These are phyloP conservation scores for Strix aluco DNA, from an alignment of 2,113 vertebrate genomes.

Conservation along the genomic window DNA sequence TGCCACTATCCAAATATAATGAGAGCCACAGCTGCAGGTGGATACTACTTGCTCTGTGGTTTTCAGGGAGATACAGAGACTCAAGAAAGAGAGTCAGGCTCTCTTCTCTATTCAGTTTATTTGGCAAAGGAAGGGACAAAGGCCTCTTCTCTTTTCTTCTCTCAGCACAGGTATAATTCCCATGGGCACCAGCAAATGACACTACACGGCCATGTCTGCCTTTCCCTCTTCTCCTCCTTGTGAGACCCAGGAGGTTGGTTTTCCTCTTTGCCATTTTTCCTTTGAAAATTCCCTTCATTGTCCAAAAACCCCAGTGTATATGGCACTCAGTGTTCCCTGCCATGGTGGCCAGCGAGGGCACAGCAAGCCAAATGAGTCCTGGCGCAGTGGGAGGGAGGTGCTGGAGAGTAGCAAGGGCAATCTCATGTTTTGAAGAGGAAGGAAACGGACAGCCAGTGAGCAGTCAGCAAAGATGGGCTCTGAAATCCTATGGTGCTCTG, in stretches of 20 bases:
- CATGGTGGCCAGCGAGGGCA: accelerated
- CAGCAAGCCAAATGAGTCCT: accelerated
- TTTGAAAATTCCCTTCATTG: background rate
- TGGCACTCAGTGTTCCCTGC: background rate
- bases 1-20: background rate
- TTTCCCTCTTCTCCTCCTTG: background rate
- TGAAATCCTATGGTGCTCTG: background rate
- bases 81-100: background rate
- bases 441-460: background rate
- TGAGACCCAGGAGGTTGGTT: background rate
- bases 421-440: background rate
- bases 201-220: background rate
- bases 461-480: background rate
- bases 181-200: background rate
- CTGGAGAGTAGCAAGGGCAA: background rate
- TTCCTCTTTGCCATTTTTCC: background rate
- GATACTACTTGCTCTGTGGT: background rate
- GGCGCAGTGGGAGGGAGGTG: background rate
- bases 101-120: background rate
- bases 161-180: background rate
- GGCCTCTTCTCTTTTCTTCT: too few relatives aligned
- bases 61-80: background rate
- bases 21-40: background rate
- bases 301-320: background rate
- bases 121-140: background rate